Conservation (phyloP, 2,797 vertebrate species). For the Novumbra hubbsi region DNA sequence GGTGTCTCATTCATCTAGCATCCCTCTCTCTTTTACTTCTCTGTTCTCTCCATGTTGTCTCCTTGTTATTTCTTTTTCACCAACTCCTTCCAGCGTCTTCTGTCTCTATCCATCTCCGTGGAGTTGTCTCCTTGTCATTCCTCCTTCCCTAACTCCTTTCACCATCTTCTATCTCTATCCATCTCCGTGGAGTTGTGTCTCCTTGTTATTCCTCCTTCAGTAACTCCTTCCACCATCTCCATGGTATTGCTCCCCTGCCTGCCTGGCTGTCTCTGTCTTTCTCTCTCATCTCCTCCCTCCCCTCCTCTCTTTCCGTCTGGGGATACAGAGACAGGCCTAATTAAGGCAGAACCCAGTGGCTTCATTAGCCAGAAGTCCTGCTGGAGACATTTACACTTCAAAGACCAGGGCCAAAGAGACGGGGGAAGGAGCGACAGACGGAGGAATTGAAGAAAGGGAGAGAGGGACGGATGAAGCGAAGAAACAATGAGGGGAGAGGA, state of each 20-base stretch:
- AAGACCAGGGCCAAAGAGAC: conserved; percentile 29
- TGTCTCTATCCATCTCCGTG: background rate
- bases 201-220: background rate
- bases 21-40: background rate
- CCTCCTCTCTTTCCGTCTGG: conserved; percentile 11
- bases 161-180: conserved; percentile 4
- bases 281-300: conserved; percentile 1
- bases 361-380: conserved; percentile 46
- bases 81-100: too few species aligned
- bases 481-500: background rate
- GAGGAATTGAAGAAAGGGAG: conserved; percentile 13
- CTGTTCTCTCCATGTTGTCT: background rate
- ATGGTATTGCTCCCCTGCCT: background rate
- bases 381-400: conserved; percentile 50
- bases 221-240: conserved; percentile 6
- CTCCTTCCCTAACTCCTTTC: conserved; percentile 13
- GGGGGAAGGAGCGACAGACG: conserved; percentile 22
- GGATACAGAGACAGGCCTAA: conserved; percentile 42
- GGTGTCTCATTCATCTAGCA: background rate
- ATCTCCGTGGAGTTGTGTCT: background rate
- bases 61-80: background rate
- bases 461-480: conserved; percentile 1
- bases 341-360: conserved; percentile 39
- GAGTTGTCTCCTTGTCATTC: background rate
- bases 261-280: conserved; percentile 2